A percentile compares a stretch with the other conserved stretches of the same genome.
Evolutionary conservation across 2,797 vertebrate genomes (phyloP).

Genomic region (Micropoecilia bifurca): DNA sequence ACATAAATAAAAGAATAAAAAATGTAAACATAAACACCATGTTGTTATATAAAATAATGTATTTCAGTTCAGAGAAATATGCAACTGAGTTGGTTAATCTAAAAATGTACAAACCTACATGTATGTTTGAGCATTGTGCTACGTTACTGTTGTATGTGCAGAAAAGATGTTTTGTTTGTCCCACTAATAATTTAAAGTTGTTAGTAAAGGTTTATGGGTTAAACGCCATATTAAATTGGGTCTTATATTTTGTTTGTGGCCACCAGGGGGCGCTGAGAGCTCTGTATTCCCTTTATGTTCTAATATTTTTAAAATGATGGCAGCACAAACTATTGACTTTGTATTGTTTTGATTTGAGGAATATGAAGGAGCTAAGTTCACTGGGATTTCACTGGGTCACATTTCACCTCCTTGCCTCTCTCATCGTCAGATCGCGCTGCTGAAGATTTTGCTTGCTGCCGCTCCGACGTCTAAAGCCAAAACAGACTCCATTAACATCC

Average conservation of each 20-base stretch:
- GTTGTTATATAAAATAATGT: too few species aligned
- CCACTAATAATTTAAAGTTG: not conserved
- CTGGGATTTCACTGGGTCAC: not conserved
- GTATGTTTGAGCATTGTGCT: too few species aligned
- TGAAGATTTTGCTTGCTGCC: conserved; percentile 96
- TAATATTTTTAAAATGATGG: not conserved
- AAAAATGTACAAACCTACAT: too few species aligned
- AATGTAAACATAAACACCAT: too few species aligned
- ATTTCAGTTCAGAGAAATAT: too few species aligned
- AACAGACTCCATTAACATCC: conserved; percentile 98
- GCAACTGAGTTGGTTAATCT: too few species aligned
- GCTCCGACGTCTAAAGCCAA: conserved; percentile 99
- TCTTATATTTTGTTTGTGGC: not conserved
- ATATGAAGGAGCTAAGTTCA: not conserved
- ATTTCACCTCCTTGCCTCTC: conserved; percentile 3
- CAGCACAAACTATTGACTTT: not conserved
- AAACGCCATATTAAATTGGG: not conserved
- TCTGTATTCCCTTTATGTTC: not conserved
- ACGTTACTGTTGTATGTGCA: not conserved
- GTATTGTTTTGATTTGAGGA: not conserved
- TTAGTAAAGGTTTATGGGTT: not conserved
- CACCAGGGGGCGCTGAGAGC: not conserved
- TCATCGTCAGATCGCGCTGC: conserved; percentile 89
- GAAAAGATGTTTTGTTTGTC: not conserved
- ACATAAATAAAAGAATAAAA: too few species aligned